Evolutionary conservation across 2,113 vertebrate genomes (phyloP).

Genomic region (Nannobrachium achirus): DNA sequence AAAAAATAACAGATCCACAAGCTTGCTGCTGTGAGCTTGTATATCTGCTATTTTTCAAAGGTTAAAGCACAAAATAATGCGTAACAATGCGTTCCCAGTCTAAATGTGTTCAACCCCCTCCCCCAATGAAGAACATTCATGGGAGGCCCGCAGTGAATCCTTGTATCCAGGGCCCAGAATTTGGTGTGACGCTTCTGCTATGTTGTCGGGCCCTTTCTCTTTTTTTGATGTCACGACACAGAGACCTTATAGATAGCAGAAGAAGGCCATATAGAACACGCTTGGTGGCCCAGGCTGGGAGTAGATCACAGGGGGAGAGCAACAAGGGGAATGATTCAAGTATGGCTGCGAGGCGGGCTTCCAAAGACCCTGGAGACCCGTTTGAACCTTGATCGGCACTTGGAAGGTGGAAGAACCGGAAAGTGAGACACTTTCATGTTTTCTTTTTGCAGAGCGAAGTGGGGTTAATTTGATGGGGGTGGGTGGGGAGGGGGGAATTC

Average conservation of each 20-base stretch:
- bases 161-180: no score
- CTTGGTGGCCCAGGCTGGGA: constrained; percentile 21
- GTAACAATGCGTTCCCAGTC: no score
- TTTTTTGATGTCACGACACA: constrained; percentile 55
- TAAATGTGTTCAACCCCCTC: no score
- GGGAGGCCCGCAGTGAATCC: no score
- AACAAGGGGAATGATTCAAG: constrained; percentile 58
- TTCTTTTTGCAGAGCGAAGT: no score
- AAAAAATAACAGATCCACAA: no score
- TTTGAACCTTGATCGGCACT: constrained; percentile 32
- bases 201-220: no score
- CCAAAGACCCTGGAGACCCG: constrained; percentile 47
- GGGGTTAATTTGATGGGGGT: constrained; percentile 2
- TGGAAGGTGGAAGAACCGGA: constrained; percentile 28
- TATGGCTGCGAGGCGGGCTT: constrained; percentile 11
- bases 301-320: constrained; percentile 40
- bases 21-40: no score
- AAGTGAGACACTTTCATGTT: neutral
- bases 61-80: no score
- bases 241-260: constrained; percentile 40
- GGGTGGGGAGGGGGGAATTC: constrained; percentile 58
- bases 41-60: no score
- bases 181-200: no score
- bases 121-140: no score
- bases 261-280: constrained; percentile 43